These are phyloP conservation scores for Eumerus sabulonum DNA, from an alignment of 2,888 invertebrate genomes.

Conservation along the genomic window DNA sequence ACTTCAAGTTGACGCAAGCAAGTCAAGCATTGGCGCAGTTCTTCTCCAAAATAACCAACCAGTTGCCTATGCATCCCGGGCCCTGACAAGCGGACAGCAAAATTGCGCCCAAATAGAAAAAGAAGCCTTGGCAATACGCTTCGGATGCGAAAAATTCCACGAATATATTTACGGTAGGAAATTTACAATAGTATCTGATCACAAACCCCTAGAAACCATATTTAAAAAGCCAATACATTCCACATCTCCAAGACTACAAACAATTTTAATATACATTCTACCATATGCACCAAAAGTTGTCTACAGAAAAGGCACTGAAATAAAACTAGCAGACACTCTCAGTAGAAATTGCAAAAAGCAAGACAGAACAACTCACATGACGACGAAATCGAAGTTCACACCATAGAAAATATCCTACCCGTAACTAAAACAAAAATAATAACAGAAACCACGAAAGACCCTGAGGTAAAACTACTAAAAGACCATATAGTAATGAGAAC, in stretches of 20 bases:
- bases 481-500: no score
- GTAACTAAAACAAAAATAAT: conserved; percentile 39
- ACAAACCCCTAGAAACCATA: conserved; percentile 64
- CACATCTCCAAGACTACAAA: conserved; percentile 69
- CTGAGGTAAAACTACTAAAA: conserved; percentile 34
- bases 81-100: conserved; percentile 69
- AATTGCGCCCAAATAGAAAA: conserved; percentile 50
- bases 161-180: conserved; percentile 44
- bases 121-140: conserved; percentile 51
- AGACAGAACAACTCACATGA: conserved; percentile 28
- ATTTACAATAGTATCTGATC: conserved; percentile 69
- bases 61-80: conserved; percentile 73
- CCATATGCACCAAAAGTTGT: no score
- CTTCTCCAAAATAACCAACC: no score
- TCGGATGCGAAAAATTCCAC: conserved; percentile 70
- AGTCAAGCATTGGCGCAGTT: no score
- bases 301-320: conserved; percentile 71
- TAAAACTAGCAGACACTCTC: conserved; percentile 64
- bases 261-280: conserved; percentile 71
- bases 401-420: conserved; percentile 22
- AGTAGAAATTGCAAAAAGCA: conserved; percentile 60
- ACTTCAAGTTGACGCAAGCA: neutral
- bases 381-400: conserved; percentile 51
- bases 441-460: conserved; percentile 33
- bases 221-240: no score